Evolutionary conservation across 1,140 invertebrate species (phyloP).

Genomic region (Ips nitidus): DNA sequence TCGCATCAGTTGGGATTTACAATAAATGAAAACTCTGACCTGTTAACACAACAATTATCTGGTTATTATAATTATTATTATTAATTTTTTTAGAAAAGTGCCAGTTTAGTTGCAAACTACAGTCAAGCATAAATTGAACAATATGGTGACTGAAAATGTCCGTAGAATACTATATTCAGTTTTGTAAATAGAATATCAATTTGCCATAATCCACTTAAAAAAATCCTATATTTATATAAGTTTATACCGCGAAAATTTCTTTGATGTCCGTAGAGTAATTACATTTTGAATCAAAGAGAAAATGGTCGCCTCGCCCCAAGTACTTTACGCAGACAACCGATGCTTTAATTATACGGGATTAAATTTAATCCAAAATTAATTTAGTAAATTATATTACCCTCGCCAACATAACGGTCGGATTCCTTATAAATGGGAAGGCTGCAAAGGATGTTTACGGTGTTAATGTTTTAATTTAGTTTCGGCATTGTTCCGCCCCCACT

Average conservation of each 20-base stretch:
- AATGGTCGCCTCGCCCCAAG: slow-evolving; percentile 28
- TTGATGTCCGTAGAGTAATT: slow-evolving; percentile 39
- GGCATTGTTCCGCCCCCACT: not conserved
- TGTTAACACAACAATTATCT: too few species aligned
- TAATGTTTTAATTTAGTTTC: slow-evolving; percentile 12
- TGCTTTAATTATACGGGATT: slow-evolving; percentile 37
- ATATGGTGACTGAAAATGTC: too few species aligned
- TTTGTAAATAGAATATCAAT: too few species aligned
- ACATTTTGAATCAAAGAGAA: slow-evolving; percentile 38
- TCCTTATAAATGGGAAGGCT: not conserved
- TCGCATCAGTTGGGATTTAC: too few species aligned
- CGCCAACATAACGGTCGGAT: slow-evolving; percentile 18
- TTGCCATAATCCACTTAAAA: not conserved
- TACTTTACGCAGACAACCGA: slow-evolving; percentile 33
- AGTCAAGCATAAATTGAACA: too few species aligned
- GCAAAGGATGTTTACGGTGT: slow-evolving; percentile 18
- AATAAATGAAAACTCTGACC: too few species aligned
- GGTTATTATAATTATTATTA: too few species aligned
- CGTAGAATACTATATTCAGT: too few species aligned
- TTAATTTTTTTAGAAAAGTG: too few species aligned
- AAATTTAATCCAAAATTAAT: slow-evolving; percentile 38
- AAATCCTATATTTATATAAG: not conserved
- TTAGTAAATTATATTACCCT: slow-evolving; percentile 38
- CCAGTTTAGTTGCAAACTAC: too few species aligned
- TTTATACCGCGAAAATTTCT: slow-evolving; percentile 20